phyloP scores from a whole-genome alignment of 1,140 invertebrate species.

The Maniola jurtina region DNA sequence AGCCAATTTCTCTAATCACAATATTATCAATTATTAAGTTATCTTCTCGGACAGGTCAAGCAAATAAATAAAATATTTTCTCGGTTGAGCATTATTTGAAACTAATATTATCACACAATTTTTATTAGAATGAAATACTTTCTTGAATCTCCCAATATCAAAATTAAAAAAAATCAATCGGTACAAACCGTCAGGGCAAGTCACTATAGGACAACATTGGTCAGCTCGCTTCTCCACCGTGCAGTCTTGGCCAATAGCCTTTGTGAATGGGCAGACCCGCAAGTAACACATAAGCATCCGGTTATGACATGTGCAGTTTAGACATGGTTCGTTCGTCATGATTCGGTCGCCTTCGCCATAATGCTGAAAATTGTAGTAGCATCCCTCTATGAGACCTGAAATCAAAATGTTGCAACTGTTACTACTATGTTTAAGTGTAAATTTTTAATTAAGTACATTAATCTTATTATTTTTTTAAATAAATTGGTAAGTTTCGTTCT shows the following conservation, averaged over 20 bases:
- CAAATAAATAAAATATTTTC: too few species aligned
- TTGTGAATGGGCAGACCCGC: constrained; percentile 94
- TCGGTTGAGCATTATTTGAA: too few species aligned
- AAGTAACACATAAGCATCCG: constrained; percentile 97
- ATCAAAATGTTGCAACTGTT: constrained; percentile 19
- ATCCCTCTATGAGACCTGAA: constrained; percentile 81
- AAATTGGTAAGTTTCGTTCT: constrained; percentile 1
- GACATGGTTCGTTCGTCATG: constrained; percentile 95
- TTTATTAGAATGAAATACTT: too few species aligned
- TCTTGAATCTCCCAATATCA: too few species aligned
- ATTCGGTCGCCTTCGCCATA: constrained; percentile 96
- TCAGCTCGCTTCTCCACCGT: constrained; percentile 93
- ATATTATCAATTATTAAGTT: too few species aligned
- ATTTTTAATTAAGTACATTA: too few species aligned
- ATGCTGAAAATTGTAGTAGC: constrained; percentile 96
- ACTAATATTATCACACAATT: too few species aligned
- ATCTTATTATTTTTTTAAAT: too few species aligned
- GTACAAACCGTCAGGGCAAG: constrained; percentile 88
- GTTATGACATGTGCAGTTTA: constrained; percentile 97
- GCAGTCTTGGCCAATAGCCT: constrained; percentile 94
- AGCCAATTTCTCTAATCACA: too few species aligned
- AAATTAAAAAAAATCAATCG: neutral
- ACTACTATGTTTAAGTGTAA: neutral
- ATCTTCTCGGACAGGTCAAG: too few species aligned
- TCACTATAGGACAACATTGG: constrained; percentile 95